Conservation (phyloP, 2,888 invertebrate species). For the Cheilosia pagana region DNA sequence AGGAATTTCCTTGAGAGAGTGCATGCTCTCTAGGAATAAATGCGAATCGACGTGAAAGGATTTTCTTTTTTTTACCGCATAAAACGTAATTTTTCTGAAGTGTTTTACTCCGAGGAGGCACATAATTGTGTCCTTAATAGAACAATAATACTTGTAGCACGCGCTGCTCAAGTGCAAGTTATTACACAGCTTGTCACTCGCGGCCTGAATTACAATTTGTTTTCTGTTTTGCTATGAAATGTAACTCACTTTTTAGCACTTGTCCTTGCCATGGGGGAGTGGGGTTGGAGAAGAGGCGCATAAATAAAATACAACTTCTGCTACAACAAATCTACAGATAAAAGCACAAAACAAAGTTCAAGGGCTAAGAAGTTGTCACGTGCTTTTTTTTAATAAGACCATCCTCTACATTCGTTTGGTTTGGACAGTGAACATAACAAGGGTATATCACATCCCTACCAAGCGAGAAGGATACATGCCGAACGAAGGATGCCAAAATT, state of each 20-base stretch:
- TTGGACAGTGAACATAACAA: slow-evolving; percentile 16
- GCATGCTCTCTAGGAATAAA: slow-evolving; percentile 11
- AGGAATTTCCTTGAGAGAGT: slow-evolving; percentile 36
- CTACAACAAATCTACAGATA: slow-evolving; percentile 22
- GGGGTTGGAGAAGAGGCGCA: not conserved
- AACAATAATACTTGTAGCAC: slow-evolving; percentile 34
- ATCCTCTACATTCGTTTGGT: not conserved
- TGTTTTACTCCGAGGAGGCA: slow-evolving; percentile 13
- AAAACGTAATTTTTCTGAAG: slow-evolving; percentile 12
- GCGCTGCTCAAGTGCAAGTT: slow-evolving; percentile 41
- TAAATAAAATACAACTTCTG: not conserved
- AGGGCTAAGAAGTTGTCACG: slow-evolving; percentile 20
- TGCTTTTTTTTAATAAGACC: slow-evolving; percentile 11
- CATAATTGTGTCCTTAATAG: slow-evolving; percentile 45
- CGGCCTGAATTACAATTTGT: slow-evolving; percentile 18
- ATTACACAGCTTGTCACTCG: slow-evolving; percentile 44
- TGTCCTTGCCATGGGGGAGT: slow-evolving; percentile 8
- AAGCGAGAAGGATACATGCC: not conserved
- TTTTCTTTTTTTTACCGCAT: not conserved
- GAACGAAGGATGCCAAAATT: no score
- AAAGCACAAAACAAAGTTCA: slow-evolving; percentile 30
- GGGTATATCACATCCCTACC: not conserved
- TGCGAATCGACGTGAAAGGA: slow-evolving; percentile 13
- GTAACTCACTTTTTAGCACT: slow-evolving; percentile 12
- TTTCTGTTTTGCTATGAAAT: slow-evolving; percentile 15